phyloP scores from a whole-genome alignment of 1,140 invertebrate species.

The Goniozus legneri region DNA sequence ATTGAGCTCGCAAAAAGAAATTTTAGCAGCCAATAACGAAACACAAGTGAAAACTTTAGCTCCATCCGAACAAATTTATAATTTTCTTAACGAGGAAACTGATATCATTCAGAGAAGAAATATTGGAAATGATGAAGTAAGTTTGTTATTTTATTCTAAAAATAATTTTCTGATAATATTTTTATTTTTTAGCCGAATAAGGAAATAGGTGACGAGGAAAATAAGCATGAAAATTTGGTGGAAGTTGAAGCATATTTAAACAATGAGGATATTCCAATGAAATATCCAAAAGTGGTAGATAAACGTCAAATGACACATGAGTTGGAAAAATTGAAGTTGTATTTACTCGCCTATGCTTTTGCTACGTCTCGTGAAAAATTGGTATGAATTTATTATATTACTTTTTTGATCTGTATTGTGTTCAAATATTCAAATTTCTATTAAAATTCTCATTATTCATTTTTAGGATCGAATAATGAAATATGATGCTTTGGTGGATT shows the following conservation, averaged over 20 bases:
- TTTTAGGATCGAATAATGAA: no score
- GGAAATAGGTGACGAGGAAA: background rate
- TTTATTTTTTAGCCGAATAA: background rate
- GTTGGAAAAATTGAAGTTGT: no score
- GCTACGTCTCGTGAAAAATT: no score
- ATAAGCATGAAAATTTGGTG: background rate
- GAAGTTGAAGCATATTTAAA: background rate
- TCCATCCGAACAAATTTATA: conserved; percentile 24
- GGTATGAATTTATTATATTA: no score
- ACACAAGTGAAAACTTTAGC: conserved; percentile 29
- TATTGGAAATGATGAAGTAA: conserved; percentile 24
- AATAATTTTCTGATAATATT: conserved; percentile 4
- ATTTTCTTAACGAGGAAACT: conserved; percentile 27
- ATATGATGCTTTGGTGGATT: no score
- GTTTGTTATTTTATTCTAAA: conserved; percentile 13
- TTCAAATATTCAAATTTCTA: no score
- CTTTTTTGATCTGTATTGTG: no score
- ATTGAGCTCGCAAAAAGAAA: conserved; percentile 42
- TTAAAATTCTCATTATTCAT: no score
- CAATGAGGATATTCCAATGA: background rate
- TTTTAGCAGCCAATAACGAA: conserved; percentile 33
- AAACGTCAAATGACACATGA: background rate
- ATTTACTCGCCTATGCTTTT: no score
- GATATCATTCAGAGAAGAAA: conserved; percentile 16
- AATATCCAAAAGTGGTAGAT: background rate